Base-by-base conservation (phyloP, 2,888 invertebrate species). In the Orgyia antiqua region DNA sequence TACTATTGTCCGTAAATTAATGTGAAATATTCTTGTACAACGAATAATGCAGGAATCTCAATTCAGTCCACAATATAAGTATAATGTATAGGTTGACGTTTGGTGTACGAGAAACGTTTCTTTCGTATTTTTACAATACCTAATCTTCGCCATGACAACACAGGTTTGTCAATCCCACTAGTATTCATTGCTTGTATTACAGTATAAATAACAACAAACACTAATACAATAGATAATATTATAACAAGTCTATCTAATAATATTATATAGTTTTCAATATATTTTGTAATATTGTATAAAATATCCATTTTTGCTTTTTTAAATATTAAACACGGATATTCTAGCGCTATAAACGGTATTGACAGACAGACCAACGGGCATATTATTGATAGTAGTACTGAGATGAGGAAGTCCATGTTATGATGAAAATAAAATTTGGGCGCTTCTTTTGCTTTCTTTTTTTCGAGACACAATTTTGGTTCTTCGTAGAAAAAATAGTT, bases 371-470 rank as follows among this genome's bases (percentile, higher is more conserved):
- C 29, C 4, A 75, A 21, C 0, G 58, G 34, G 4, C 49, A 43
- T 4, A 74, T 52, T 4, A 69, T 0, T 0, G 75, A 68, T 21
- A 72, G 50, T 11, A 76, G 25, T 1, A 45, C 31, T 0, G 75
- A 73, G 2, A 75, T 36, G 20, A 48, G 60, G 1, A 69, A 39
- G 7, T 63, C 63, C 41, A 66, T 40, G 44, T 51, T 3, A n/a
- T n/a, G n/a, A n/a, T n/a, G n/a, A n/a, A n/a, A n/a, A n/a, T n/a
- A n/a, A n/a, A n/a, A n/a, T n/a, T n/a, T n/a, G n/a, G n/a, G n/a
- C n/a, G n/a, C n/a, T n/a, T n/a, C n/a, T n/a, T n/a, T n/a, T n/a
- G n/a, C n/a, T n/a, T n/a, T n/a, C n/a, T n/a, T n/a, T n/a, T n/a
- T n/a, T n/a, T n/a, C n/a, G n/a, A n/a, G n/a, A n/a, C n/a, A n/a